These are phyloP conservation scores for Ceyx margarethae DNA, from an alignment of 2,113 vertebrate genomes.

Conservation along the genomic window DNA sequence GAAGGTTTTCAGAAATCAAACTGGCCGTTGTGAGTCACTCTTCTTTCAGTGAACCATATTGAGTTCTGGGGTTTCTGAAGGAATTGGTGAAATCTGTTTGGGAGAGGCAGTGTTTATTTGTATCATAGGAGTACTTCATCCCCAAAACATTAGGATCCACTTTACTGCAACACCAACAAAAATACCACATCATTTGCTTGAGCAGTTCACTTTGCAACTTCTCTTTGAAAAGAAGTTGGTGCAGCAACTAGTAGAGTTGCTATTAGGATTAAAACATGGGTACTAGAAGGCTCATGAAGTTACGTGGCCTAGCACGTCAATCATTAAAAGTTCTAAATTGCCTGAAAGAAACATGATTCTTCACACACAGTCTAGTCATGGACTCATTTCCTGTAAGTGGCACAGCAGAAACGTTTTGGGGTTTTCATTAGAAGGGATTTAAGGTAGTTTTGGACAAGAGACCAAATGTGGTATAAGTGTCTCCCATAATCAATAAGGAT, in stretches of 20 bases:
- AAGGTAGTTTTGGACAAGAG: neutral
- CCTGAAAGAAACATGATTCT: neutral
- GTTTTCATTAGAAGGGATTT: neutral
- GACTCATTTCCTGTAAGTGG: neutral
- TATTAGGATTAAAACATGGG: neutral
- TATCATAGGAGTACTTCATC: neutral
- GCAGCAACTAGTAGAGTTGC: neutral
- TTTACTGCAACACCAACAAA: neutral
- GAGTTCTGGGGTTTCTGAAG: neutral
- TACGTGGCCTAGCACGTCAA: neutral
- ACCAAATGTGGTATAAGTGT: rapidly evolving
- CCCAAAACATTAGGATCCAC: neutral
- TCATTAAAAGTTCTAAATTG: neutral
- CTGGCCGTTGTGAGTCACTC: rapidly evolving
- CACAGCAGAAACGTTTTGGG: neutral
- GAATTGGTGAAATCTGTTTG: neutral
- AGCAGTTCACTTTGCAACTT: neutral
- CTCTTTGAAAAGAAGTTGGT: neutral
- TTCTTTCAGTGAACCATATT: neutral
- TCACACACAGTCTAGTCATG: neutral
- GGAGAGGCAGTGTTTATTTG: neutral
- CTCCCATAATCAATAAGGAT: neutral
- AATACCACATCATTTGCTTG: neutral
- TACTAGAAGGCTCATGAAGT: neutral
- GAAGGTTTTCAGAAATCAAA: neutral